A percentile compares a stretch with the other conserved stretches of the same genome.
These are phyloP conservation scores for Cyphomyrus discorhynchus DNA, from an alignment of 2,113 vertebrate species.

Conservation along the genomic window DNA sequence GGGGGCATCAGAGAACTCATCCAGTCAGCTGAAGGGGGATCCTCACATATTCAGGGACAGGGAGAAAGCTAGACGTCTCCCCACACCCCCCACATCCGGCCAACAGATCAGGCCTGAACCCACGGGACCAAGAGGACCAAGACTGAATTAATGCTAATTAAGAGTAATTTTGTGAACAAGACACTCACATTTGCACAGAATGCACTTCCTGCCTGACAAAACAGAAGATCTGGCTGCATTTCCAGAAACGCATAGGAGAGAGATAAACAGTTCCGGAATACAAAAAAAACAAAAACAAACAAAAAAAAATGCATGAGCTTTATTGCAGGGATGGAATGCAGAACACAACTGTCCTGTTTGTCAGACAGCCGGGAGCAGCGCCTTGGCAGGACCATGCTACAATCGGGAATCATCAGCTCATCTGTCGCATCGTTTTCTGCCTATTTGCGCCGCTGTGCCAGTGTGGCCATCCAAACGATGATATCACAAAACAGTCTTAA, in stretches of 20 bases:
- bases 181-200: background rate
- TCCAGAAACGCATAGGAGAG: background rate
- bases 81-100: background rate
- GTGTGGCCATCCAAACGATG: slow-evolving; percentile 3
- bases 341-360: background rate
- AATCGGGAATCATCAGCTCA: background rate
- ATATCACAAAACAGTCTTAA: background rate
- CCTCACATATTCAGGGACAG: background rate
- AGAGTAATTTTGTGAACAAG: background rate
- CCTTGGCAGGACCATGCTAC: background rate
- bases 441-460: background rate
- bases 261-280: background rate
- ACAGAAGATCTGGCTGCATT: background rate
- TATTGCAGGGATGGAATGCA: background rate
- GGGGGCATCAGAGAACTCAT: slow-evolving; percentile 22
- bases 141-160: background rate
- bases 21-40: background rate
- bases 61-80: background rate
- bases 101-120: background rate
- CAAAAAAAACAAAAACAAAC: background rate
- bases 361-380: background rate
- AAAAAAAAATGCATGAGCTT: background rate
- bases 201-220: background rate
- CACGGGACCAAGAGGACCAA: background rate
- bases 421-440: background rate